Conservation (phyloP, 1,140 invertebrate genomes). For the Whitmania pigra region DNA sequence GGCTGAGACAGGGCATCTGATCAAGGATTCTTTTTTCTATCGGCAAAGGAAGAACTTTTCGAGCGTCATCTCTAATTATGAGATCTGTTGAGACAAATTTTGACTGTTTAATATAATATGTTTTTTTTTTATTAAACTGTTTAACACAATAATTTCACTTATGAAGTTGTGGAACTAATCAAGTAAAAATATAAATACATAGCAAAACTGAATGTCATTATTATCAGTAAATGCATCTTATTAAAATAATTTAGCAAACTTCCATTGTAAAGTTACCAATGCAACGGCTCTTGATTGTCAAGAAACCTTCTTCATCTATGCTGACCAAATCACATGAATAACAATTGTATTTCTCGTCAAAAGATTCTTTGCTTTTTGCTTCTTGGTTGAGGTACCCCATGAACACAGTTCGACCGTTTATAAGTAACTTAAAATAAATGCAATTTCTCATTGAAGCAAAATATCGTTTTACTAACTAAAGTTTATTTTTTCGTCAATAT, state of each 20-base stretch:
- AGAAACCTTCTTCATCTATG: slow-evolving; percentile 57
- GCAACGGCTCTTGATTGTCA: slow-evolving; percentile 67
- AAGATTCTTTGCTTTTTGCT: slow-evolving; percentile 59
- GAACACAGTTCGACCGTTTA: slow-evolving; percentile 64
- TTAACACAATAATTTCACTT: too few species aligned
- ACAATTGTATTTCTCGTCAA: slow-evolving; percentile 65
- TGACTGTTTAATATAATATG: too few species aligned
- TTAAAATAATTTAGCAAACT: too few species aligned
- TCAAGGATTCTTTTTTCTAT: slow-evolving; percentile 68
- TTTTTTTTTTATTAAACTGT: too few species aligned
- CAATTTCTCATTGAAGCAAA: neutral
- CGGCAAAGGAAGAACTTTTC: slow-evolving; percentile 73
- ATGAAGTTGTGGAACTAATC: slow-evolving; percentile 35
- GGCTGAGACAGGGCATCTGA: slow-evolving; percentile 59
- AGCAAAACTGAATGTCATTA: slow-evolving; percentile 63
- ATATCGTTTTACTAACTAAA: too few species aligned
- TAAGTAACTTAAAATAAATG: slow-evolving; percentile 47
- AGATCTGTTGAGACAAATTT: slow-evolving; percentile 48
- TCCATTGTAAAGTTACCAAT: slow-evolving; percentile 46
- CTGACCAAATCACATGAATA: slow-evolving; percentile 70
- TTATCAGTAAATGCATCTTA: slow-evolving; percentile 20
- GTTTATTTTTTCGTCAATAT: too few species aligned
- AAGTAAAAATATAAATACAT: too few species aligned
- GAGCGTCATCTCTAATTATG: slow-evolving; percentile 79
- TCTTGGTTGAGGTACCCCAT: slow-evolving; percentile 75